Evolutionary conservation across 2,888 invertebrate species (phyloP), one percentile per base, ranked within the genome.

Genomic region (Cerceris rybyensis): DNA sequence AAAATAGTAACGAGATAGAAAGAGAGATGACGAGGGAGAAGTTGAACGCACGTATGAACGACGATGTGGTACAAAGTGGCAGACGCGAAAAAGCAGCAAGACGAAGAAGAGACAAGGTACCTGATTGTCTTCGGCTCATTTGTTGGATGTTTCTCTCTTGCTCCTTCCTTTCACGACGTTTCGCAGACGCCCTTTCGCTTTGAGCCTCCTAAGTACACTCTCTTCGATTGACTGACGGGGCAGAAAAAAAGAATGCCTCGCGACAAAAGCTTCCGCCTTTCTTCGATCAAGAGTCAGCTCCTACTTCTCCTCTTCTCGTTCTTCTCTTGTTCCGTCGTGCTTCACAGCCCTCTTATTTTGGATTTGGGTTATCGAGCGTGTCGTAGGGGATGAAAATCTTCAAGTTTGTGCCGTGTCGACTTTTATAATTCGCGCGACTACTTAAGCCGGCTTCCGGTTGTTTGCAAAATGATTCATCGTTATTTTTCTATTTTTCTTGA

Each of bases 61-160:
- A 14, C 14, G 14, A 41, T 54, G 41, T 2, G 39, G 52, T 42
- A 14, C 41, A 60, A 42, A 6, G 14, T 14, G 65, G 64, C 58
- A 72, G 63, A 60, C 50, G 61, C 54, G 8, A 39, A 13, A 58
- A 41, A 13, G 39, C 49, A 41, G 43, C 28, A 28, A 28, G 1
- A 28, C 28, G 46, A 50, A 42, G 61, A 57, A 57, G 58, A 14
- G 57, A 71, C 57, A 52, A 50, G 66, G 72, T 63, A 55, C 70
- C 68, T 63, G 78, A 78, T 74, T 74, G 67, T 50, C 49, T 59
- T 41, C 46, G 17, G 28, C 70, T 58, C 74, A 67, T 60, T 79
- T 74, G 74, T 78, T 57, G 57, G 67, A 73, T 78, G 78, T 78
- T 79, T 73, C 79, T 61, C 4, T 28, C 69, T 49, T 16, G 72